Evolutionary conservation across 2,113 vertebrate genomes (phyloP), one percentile per base, ranked within the genome.

Genomic region (Thryonomys swinderianus): DNA sequence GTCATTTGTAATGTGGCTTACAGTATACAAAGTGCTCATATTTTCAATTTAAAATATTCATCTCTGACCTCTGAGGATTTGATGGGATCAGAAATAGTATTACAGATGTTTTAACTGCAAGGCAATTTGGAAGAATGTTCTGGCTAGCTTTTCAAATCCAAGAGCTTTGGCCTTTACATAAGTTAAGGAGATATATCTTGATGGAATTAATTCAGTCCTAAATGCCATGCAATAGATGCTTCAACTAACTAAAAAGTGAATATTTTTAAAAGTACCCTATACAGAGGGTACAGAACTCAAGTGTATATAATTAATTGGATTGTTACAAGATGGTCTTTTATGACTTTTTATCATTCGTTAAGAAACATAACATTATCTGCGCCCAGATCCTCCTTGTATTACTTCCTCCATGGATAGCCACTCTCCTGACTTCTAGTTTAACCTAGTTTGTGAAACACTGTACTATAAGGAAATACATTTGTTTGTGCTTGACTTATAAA

Each of bases 31-130:
- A 91, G 17, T 25, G 27, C 37, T 90, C n/a, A 59, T 55, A 81
- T 81, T 94, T 95, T 95, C 89, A 91, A 86, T 85, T 93, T 91
- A 67, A 96, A 93, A 23, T 88, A 67, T 67, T 95, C 81, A 83
- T 51, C 91, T 97, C 64, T 97, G 85, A 95, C 53, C 81, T 92
- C 57, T 55, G 61, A 88, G 45, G 64, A 94, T 78, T 79, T 90
- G 61, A 82, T 96, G 40, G 67, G 16, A 85, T 96, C 32, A 85
- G 82, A 95, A 88, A 82, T 34, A 94, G 88, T 88, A 95, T 85
- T 92, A 76, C 67, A 96, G 53, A 94, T 81, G 40, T 92, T 91
- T 93, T 66, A 79, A 73, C 88, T 79, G 66, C 73, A 94, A 83
- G 64, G 59, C n/a, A 21, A 84, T 95, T 91, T 95, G 61, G 74